Evolutionary conservation across 2,888 invertebrate species (phyloP).

Genomic region (Drosophila monieri): DNA sequence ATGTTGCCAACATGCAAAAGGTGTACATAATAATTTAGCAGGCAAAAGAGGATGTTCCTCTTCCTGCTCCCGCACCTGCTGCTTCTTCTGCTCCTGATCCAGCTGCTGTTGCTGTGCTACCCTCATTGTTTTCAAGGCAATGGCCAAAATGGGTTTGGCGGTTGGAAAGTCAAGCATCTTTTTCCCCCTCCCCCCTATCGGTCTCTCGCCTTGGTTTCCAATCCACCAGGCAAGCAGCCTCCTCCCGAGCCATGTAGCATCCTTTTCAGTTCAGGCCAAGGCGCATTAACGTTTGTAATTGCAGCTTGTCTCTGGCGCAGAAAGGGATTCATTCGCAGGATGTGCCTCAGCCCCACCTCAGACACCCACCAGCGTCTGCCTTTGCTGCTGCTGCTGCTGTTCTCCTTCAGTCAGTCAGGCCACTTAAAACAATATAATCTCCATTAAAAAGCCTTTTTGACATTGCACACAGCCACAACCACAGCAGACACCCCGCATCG

Average conservation of each 20-base stretch:
- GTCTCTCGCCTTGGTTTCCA: background rate
- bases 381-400: conserved; percentile 1
- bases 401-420: conserved; percentile 43
- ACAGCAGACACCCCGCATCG: background rate
- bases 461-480: conserved; percentile 54
- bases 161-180: conserved; percentile 69
- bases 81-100: conserved; percentile 6
- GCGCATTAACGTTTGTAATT: conserved; percentile 81
- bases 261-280: conserved; percentile 33
- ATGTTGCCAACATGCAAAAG: conserved; percentile 78
- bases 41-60: conserved; percentile 30
- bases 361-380: too few species aligned
- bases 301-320: conserved; percentile 69
- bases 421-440: conserved; percentile 81
- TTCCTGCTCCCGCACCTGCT: background rate
- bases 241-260: background rate
- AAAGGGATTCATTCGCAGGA: conserved; percentile 18
- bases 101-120: conserved; percentile 12
- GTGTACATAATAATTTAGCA: conserved; percentile 74
- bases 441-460: conserved; percentile 80
- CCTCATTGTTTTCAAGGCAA: conserved; percentile 53
- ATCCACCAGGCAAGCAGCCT: conserved; percentile 1
- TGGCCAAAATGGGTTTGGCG: conserved; percentile 61
- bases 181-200: background rate
- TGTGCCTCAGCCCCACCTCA: conserved; percentile 1